Percentiles rank a stretch among this genome's conserved stretches.
These are phyloP conservation scores for Crotalus helleri DNA, from an alignment of 2,113 vertebrate genomes.

Conservation along the genomic window DNA sequence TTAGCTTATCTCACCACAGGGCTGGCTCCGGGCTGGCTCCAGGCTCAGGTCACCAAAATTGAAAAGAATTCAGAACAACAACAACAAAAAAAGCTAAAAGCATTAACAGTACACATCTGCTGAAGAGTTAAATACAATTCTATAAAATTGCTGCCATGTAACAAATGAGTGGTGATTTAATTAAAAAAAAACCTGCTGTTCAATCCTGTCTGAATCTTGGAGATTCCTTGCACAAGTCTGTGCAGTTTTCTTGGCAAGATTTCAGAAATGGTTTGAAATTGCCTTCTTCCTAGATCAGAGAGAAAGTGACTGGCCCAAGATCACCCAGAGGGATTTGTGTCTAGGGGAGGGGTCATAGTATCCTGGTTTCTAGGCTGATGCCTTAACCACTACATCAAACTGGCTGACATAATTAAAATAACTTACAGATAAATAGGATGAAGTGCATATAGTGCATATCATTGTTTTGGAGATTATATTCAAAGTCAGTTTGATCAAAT, in stretches of 20 bases:
- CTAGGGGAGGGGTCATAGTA: too few species aligned
- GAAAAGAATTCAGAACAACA: neutral
- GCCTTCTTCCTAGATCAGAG: neutral
- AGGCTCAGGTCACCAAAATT: neutral
- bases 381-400: too few species aligned
- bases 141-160: neutral
- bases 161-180: neutral
- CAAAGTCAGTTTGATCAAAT: neutral
- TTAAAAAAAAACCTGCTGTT: neutral
- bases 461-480: neutral
- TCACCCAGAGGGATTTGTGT: neutral
- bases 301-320: neutral
- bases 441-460: neutral
- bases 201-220: neutral
- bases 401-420: neutral
- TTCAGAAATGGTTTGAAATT: neutral
- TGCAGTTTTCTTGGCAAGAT: too few species aligned
- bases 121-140: neutral
- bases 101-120: neutral
- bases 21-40: neutral
- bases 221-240: neutral
- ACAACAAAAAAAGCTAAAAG: neutral
- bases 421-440: neutral
- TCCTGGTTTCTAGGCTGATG: too few species aligned
- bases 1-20: neutral